These are phyloP conservation scores for Ispidina lecontei DNA, from an alignment of 2,797 vertebrate species.

Conservation along the genomic window DNA sequence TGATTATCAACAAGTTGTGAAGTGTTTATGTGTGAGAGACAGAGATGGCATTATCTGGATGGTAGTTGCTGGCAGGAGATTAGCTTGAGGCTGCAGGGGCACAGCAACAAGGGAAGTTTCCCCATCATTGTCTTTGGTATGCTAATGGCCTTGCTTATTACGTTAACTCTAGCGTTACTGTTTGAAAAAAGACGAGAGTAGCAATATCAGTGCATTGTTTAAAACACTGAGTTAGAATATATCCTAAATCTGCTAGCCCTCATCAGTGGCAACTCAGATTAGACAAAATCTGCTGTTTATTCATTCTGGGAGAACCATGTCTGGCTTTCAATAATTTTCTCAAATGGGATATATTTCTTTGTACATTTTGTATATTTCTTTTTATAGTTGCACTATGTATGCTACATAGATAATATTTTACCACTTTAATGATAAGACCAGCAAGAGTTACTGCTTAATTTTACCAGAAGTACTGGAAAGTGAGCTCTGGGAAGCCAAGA, in stretches of 20 bases:
- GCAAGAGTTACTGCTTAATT: neutral
- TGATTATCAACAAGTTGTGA: constrained; percentile 21
- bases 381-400: neutral
- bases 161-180: neutral
- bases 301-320: neutral
- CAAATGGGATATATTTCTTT: neutral
- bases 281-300: neutral
- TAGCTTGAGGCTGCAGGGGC: neutral
- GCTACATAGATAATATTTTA: neutral
- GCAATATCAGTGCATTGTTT: neutral
- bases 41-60: neutral
- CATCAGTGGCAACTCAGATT: neutral
- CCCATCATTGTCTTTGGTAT: neutral
- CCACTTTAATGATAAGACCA: neutral
- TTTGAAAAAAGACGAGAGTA: neutral
- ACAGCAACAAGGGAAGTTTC: neutral
- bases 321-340: neutral
- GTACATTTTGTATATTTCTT: neutral
- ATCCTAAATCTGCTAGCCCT: neutral
- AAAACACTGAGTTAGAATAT: neutral
- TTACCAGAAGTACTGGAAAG: neutral
- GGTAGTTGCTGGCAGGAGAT: neutral
- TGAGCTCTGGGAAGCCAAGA: neutral
- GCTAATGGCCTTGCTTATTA: constrained; percentile 2
- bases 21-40: neutral